phyloP scores from a whole-genome alignment of 2,888 invertebrate species.

The Drosophila prolongata region DNA sequence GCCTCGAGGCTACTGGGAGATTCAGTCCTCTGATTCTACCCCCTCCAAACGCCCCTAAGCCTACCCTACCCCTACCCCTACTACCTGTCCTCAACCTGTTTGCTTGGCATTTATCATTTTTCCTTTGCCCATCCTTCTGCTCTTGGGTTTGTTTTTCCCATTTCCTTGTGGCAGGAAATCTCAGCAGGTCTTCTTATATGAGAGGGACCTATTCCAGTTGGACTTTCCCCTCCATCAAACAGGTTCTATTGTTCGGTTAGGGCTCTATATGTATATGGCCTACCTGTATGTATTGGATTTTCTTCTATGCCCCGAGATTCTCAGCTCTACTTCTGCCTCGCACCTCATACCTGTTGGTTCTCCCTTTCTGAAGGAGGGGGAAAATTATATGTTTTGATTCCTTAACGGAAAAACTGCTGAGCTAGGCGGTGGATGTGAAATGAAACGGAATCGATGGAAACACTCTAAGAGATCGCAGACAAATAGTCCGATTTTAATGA shows the following conservation, averaged over 20 bases:
- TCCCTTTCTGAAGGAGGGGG: constrained; percentile 27
- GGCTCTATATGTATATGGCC: constrained; percentile 37
- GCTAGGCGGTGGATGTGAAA: constrained; percentile 30
- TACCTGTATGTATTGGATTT: constrained; percentile 64
- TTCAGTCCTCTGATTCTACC: constrained; percentile 20
- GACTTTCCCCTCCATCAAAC: constrained; percentile 69
- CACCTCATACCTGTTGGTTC: constrained; percentile 34
- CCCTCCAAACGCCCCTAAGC: constrained; percentile 13
- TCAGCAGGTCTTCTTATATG: constrained; percentile 63
- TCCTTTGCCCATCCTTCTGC: constrained; percentile 36
- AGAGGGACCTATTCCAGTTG: constrained; percentile 57
- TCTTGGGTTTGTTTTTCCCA: constrained; percentile 65
- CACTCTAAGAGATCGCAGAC: constrained; percentile 41
- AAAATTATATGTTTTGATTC: constrained; percentile 77
- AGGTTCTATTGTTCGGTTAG: constrained; percentile 65
- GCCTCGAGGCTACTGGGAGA: constrained; percentile 54
- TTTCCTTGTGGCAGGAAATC: constrained; percentile 71
- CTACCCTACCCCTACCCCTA: constrained; percentile 14
- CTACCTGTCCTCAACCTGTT: constrained; percentile 77
- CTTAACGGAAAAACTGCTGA: constrained; percentile 72
- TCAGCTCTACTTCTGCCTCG: constrained; percentile 28
- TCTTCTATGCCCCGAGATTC: constrained; percentile 62
- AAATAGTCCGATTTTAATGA: constrained; percentile 72
- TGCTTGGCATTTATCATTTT: constrained; percentile 70
- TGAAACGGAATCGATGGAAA: constrained; percentile 25